These are phyloP conservation scores for Stictonetta naevosa DNA, from an alignment of 2,113 vertebrate species.

Conservation along the genomic window DNA sequence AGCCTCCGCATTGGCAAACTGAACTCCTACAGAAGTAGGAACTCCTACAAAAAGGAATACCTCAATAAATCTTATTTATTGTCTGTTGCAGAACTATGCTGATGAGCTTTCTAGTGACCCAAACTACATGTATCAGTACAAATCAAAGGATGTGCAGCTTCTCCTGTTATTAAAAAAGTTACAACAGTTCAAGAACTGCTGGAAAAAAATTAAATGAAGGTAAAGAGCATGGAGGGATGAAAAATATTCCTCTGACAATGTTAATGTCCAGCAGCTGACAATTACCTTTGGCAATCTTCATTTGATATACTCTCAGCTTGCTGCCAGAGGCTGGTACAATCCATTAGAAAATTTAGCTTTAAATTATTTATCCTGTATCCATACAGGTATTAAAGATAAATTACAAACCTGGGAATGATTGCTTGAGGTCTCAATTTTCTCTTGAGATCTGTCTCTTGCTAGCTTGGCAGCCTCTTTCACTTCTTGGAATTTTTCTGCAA, in stretches of 20 bases:
- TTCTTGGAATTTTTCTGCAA: conserved; percentile 98
- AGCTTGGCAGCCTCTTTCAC: conserved; percentile 94
- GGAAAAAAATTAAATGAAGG: not conserved
- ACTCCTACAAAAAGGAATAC: not conserved
- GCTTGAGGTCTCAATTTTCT: conserved; percentile 90
- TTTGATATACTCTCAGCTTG: not conserved
- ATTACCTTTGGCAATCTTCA: not conserved
- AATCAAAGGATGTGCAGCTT: not conserved
- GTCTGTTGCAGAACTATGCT: not conserved
- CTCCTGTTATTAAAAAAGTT: not conserved
- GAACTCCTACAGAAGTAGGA: not conserved
- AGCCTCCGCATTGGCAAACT: not conserved
- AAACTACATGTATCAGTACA: not conserved
- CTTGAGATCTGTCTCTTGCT: conserved; percentile 93
- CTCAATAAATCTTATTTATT: fast-evolving
- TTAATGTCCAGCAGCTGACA: conserved; percentile 2
- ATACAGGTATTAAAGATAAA: conserved; percentile 2
- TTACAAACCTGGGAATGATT: conserved; percentile 90
- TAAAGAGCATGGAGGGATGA: not conserved
- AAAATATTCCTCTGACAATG: conserved; percentile 17
- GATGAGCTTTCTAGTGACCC: not conserved
- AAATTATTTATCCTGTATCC: not conserved
- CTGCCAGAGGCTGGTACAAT: not conserved
- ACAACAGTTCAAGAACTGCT: not conserved
- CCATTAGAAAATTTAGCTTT: conserved; percentile 17